Percentiles rank a stretch among this genome's conserved stretches.
phyloP scores from a whole-genome alignment of 2,113 vertebrate species.

The Calcarius ornatus region DNA sequence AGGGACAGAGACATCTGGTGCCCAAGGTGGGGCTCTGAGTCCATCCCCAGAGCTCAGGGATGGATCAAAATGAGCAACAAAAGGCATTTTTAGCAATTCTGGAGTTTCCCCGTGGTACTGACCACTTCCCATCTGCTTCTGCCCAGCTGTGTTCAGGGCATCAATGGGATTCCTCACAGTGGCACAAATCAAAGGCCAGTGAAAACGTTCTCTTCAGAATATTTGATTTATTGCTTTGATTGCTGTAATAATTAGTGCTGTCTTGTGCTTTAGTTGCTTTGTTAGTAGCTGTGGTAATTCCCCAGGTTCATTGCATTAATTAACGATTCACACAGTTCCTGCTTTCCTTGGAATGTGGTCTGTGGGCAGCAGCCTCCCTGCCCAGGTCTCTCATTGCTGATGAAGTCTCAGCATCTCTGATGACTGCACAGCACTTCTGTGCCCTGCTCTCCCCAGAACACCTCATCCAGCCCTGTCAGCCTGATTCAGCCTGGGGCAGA shows the following conservation, averaged over 20 bases:
- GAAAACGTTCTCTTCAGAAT: not conserved
- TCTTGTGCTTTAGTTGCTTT: not conserved
- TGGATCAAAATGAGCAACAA: too few relatives aligned
- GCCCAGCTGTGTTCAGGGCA: not conserved
- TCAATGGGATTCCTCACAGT: not conserved
- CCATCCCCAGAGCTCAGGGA: too few relatives aligned
- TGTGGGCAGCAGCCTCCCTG: not conserved
- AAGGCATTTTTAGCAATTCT: not conserved
- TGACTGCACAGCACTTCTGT: not conserved
- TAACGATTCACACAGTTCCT: accelerated
- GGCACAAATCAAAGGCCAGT: not conserved
- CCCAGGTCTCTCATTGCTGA: not conserved
- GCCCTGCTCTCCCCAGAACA: not conserved
- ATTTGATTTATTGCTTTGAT: not conserved
- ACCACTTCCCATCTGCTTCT: not conserved
- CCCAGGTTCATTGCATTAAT: not conserved
- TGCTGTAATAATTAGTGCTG: not conserved
- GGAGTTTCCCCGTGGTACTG: not conserved
- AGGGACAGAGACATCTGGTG: too few relatives aligned
- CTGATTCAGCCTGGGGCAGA: not conserved
- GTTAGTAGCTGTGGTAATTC: not conserved
- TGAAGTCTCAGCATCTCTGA: not conserved
- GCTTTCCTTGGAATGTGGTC: not conserved
- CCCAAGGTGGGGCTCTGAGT: too few relatives aligned
- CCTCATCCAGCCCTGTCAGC: not conserved